A percentile compares a stretch with the other conserved stretches of the same genome.
Conservation (phyloP, 2,113 vertebrate species). For the Ovis canadensis region DNA sequence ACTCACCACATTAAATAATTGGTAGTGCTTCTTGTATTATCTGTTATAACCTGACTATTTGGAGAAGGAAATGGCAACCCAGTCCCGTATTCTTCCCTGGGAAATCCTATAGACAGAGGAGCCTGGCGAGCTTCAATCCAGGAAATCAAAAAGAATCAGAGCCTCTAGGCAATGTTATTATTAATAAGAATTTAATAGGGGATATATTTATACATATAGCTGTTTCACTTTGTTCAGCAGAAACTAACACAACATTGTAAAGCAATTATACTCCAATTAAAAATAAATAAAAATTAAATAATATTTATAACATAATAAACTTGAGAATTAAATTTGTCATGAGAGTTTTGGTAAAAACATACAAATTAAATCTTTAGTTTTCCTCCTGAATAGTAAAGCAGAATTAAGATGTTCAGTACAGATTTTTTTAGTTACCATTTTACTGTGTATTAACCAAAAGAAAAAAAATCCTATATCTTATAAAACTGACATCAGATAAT, state of each 20-base stretch:
- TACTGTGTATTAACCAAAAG: neutral
- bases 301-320: neutral
- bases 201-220: neutral
- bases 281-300: neutral
- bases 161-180: neutral
- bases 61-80: neutral
- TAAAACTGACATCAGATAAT: neutral
- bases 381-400: neutral
- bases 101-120: neutral
- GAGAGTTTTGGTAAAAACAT: neutral
- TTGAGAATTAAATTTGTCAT: neutral
- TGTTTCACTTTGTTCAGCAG: neutral
- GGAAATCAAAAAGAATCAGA: neutral
- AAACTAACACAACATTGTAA: neutral
- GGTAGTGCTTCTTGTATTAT: neutral
- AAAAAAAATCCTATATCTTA: neutral
- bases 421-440: neutral
- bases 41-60: neutral
- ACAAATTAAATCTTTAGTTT: conserved; percentile 3
- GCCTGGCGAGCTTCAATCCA: neutral
- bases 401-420: neutral
- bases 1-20: neutral
- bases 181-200: neutral
- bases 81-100: neutral
- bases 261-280: neutral